Evolutionary conservation across 2,113 vertebrate species (phyloP).

Genomic region (Aegotheles bennettii): DNA sequence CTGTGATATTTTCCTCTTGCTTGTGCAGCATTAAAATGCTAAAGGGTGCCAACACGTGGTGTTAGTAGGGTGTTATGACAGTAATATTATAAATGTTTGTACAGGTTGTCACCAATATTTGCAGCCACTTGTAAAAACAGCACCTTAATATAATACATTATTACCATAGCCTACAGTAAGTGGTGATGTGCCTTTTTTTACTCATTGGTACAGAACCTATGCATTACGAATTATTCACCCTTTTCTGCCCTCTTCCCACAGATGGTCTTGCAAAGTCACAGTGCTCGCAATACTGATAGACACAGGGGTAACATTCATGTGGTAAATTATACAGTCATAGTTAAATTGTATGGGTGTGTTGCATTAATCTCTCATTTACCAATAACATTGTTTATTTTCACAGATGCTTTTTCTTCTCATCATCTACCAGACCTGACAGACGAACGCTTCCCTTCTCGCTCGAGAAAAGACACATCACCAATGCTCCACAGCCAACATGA

Average conservation of each 20-base stretch:
- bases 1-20: background rate
- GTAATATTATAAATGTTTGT: background rate
- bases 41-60: background rate
- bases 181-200: background rate
- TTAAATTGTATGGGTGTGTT: background rate
- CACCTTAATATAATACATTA: background rate
- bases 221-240: background rate
- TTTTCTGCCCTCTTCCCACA: background rate
- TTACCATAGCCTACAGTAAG: background rate
- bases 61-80: background rate
- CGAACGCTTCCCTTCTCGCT: background rate
- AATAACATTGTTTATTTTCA: background rate
- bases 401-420: background rate
- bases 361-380: background rate
- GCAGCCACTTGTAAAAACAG: background rate
- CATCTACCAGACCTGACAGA: background rate
- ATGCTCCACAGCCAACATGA: background rate
- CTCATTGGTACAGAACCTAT: background rate
- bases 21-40: background rate
- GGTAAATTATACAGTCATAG: background rate
- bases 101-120: constrained; percentile 7
- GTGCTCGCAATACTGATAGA: background rate
- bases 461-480: background rate
- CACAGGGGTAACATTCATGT: background rate
- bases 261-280: background rate